Evolutionary conservation across 2,888 invertebrate species (phyloP).

Genomic region (Entomobrya multifasciata): DNA sequence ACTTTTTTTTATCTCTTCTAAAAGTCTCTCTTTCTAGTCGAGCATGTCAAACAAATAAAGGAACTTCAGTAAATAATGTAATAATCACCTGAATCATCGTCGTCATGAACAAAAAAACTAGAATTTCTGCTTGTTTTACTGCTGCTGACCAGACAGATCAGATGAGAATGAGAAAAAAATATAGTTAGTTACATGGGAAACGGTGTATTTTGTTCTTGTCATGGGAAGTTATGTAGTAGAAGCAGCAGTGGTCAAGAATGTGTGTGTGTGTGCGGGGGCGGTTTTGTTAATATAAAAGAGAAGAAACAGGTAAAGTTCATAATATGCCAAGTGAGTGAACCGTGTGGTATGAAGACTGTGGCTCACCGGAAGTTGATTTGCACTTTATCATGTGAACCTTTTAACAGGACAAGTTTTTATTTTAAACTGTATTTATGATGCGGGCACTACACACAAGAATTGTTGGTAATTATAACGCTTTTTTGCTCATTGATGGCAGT

Average conservation of each 20-base stretch:
- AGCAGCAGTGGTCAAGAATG: constrained; percentile 26
- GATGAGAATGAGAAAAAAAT: background rate
- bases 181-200: constrained; percentile 16
- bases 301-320: background rate
- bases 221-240: background rate
- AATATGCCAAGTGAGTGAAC: background rate
- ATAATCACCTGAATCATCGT: constrained; percentile 17
- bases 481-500: background rate
- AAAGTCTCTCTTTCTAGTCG: background rate
- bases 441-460: background rate
- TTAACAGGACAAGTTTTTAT: constrained; percentile 56
- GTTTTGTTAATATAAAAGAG: background rate
- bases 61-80: background rate
- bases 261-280: background rate
- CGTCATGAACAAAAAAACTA: background rate
- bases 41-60: constrained; percentile 47
- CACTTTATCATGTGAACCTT: constrained; percentile 52
- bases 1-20: background rate
- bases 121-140: no score
- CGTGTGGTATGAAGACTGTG: background rate
- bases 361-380: constrained; percentile 57
- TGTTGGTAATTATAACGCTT: constrained; percentile 29
- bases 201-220: background rate
- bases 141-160: background rate
- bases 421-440: background rate